These are phyloP conservation scores for Hydrocynus forskahlii DNA, from an alignment of 2,797 vertebrate species.

Conservation along the genomic window DNA sequence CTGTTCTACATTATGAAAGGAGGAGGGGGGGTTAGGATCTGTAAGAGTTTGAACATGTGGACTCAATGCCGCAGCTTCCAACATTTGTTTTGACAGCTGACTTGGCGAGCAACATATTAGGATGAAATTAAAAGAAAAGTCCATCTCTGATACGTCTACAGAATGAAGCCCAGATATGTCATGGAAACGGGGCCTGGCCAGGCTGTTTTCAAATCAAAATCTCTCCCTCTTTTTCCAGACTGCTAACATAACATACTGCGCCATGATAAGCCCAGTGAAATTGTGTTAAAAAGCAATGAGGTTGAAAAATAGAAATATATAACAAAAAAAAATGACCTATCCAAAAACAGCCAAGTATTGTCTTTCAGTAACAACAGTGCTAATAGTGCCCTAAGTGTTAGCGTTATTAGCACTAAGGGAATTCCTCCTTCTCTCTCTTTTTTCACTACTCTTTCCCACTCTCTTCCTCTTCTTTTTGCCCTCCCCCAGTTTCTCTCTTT, in stretches of 20 bases:
- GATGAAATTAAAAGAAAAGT: constrained; percentile 69
- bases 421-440: constrained; percentile 1
- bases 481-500: background rate
- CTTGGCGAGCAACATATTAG: constrained; percentile 65
- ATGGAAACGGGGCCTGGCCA: constrained; percentile 5
- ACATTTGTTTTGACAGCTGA: constrained; percentile 79
- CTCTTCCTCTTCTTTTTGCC: background rate
- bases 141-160: constrained; percentile 48
- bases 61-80: constrained; percentile 69
- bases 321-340: too few relatives aligned
- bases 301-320: too few relatives aligned
- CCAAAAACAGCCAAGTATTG: background rate
- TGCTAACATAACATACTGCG: background rate
- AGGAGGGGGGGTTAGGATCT: constrained; percentile 50
- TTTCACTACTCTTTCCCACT: background rate
- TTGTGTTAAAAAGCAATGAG: background rate
- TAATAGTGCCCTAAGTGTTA: too few relatives aligned
- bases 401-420: background rate
- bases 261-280: background rate
- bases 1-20: constrained; percentile 70
- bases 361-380: background rate
- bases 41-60: constrained; percentile 68
- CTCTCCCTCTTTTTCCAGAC: constrained; percentile 5
- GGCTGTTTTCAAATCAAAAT: constrained; percentile 19
- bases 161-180: constrained; percentile 13